Conservation (phyloP, 2,797 vertebrate species). For the Heterohyrax brucei region DNA sequence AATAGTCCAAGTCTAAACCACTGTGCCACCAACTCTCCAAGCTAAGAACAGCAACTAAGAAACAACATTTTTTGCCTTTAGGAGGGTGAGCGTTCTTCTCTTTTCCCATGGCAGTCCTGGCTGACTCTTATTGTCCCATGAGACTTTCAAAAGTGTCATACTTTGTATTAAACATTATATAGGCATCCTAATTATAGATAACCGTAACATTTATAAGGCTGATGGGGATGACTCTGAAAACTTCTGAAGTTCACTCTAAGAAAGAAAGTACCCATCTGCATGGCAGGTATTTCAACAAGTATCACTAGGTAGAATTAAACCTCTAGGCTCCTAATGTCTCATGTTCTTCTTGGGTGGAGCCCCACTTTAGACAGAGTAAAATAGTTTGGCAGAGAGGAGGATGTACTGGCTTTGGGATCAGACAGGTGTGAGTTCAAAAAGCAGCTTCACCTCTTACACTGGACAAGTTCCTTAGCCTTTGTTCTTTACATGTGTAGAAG, state of each 20-base stretch:
- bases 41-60: not conserved
- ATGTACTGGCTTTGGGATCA: not conserved
- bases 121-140: not conserved
- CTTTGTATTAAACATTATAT: not conserved
- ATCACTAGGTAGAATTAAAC: not conserved
- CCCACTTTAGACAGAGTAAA: not conserved
- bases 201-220: not conserved
- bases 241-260: not conserved
- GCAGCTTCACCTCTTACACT: not conserved
- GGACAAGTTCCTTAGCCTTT: not conserved
- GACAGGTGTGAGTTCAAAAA: not conserved
- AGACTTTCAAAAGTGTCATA: not conserved
- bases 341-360: not conserved
- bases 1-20: no score
- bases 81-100: not conserved
- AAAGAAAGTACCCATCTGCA: not conserved
- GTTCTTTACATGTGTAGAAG: not conserved
- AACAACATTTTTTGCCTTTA: not conserved
- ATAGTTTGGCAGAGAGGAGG: not conserved
- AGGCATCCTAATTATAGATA: not conserved
- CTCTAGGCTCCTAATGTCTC: not conserved
- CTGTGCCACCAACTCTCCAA: not conserved
- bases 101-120: not conserved
- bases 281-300: not conserved
- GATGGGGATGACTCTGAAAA: not conserved